These are phyloP conservation scores for Trichopria drosophilae DNA, from an alignment of 2,888 invertebrate species.

Conservation along the genomic window DNA sequence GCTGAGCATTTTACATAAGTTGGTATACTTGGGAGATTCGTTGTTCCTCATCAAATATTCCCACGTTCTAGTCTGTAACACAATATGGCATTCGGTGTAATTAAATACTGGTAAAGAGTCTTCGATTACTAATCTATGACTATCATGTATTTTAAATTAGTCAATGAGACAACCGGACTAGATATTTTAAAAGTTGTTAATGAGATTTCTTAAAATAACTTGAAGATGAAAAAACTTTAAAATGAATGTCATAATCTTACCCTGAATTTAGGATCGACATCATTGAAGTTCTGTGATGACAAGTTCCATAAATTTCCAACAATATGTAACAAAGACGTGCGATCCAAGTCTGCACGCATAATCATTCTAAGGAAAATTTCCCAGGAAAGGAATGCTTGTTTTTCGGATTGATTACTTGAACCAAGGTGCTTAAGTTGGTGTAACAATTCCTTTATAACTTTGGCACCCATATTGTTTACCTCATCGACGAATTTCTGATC, in stretches of 20 bases:
- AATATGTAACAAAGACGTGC: slow-evolving; percentile 67
- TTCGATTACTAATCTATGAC: too few relatives aligned
- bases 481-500: slow-evolving; percentile 84
- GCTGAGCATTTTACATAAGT: slow-evolving; percentile 47
- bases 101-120: too few relatives aligned
- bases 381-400: slow-evolving; percentile 73
- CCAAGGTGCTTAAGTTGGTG: slow-evolving; percentile 71
- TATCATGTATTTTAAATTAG: too few relatives aligned
- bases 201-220: too few relatives aligned
- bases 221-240: background rate
- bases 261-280: slow-evolving; percentile 62
- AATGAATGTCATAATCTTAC: slow-evolving; percentile 44
- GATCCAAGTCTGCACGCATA: slow-evolving; percentile 67
- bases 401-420: slow-evolving; percentile 65
- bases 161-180: too few relatives aligned
- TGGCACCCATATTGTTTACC: slow-evolving; percentile 75
- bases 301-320: slow-evolving; percentile 83
- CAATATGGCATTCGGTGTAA: too few relatives aligned
- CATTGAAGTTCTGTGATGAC: slow-evolving; percentile 69
- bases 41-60: slow-evolving; percentile 51
- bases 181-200: too few relatives aligned
- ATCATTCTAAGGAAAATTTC: slow-evolving; percentile 74
- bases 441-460: slow-evolving; percentile 77
- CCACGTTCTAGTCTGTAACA: slow-evolving; percentile 47
- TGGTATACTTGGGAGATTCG: slow-evolving; percentile 44